Percentiles rank a stretch among this genome's conserved stretches.
phyloP scores from a whole-genome alignment of 2,113 vertebrate species.

The Melospiza melodia region DNA sequence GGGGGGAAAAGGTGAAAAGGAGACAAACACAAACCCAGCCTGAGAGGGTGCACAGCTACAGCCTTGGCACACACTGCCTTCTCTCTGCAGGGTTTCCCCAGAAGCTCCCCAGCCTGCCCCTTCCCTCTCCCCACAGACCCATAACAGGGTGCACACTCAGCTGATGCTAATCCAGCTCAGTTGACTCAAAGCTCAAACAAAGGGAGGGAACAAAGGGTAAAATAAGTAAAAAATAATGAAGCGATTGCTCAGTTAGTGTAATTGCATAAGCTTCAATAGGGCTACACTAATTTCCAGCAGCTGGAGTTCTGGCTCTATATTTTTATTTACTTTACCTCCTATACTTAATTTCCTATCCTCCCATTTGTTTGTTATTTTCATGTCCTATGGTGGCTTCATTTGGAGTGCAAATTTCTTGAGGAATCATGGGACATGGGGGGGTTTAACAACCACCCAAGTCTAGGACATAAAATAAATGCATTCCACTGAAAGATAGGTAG shows the following conservation, averaged over 20 bases:
- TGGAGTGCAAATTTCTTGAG: background rate
- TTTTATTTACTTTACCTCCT: conserved; percentile 48
- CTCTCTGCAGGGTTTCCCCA: background rate
- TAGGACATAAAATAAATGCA: background rate
- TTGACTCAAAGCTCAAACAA: background rate
- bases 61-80: no score
- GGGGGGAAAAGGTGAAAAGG: background rate
- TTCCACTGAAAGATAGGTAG: background rate
- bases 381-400: background rate
- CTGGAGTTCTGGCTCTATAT: background rate
- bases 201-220: conserved; percentile 14
- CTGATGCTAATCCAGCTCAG: background rate
- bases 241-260: conserved; percentile 31
- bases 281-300: conserved; percentile 24
- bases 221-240: conserved; percentile 39
- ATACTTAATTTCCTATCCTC: conserved; percentile 40
- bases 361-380: conserved; percentile 30
- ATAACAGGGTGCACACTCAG: background rate
- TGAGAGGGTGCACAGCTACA: background rate
- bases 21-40: fast-evolving
- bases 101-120: background rate
- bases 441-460: background rate
- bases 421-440: fast-evolving
- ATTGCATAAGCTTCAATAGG: conserved; percentile 34
- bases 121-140: background rate